Conservation (phyloP, 2,888 invertebrate genomes). For the Xestia c-nigrum region DNA sequence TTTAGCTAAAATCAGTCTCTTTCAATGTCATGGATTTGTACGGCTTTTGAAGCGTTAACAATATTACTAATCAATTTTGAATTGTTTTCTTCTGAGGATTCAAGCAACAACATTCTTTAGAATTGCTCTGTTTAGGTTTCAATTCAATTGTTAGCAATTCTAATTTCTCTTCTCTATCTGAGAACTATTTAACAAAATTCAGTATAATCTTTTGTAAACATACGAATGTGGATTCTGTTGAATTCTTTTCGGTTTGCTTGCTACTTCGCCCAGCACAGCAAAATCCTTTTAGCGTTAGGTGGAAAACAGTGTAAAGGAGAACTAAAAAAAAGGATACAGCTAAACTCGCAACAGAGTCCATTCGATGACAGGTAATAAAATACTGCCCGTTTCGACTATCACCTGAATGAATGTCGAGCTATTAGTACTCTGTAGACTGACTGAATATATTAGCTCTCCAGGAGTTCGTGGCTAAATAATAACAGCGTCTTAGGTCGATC, state of each 20-base stretch:
- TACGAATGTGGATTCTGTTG: neutral
- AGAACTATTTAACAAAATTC: neutral
- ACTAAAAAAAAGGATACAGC: constrained; percentile 26
- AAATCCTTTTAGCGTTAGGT: constrained; percentile 57
- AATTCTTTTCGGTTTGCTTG: constrained; percentile 19
- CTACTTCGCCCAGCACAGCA: constrained; percentile 24
- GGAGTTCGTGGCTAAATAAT: neutral
- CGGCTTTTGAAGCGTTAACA: constrained; percentile 6
- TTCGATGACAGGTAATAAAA: constrained; percentile 33
- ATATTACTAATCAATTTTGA: constrained; percentile 10
- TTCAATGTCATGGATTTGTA: constrained; percentile 5
- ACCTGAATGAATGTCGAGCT: neutral
- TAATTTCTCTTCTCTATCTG: neutral
- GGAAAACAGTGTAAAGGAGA: constrained; percentile 31
- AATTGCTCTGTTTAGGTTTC: neutral
- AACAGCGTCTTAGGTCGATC: neutral
- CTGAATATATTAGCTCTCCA: neutral
- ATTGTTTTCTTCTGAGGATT: constrained; percentile 11
- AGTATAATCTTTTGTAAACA: neutral
- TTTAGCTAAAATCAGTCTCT: neutral
- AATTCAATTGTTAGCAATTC: too few relatives aligned
- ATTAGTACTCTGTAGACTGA: neutral
- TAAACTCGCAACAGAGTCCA: constrained; percentile 24
- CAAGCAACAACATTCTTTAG: constrained; percentile 12
- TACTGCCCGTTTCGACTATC: neutral